A percentile compares a stretch with the other conserved stretches of the same genome.
These are phyloP conservation scores for Spatulosminthurus flaviceps DNA, from an alignment of 2,888 invertebrate species.

Conservation along the genomic window DNA sequence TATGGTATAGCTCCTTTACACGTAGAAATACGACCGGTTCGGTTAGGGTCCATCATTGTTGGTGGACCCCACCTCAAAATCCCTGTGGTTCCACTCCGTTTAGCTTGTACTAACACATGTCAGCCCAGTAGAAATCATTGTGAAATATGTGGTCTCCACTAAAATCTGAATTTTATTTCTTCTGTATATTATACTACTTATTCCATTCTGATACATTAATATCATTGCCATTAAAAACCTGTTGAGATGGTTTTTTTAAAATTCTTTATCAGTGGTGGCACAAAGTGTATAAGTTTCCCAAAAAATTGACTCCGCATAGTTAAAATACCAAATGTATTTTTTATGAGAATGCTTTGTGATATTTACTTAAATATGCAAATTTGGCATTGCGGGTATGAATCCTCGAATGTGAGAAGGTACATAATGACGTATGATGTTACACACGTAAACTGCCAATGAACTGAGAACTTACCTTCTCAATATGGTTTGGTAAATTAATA, in stretches of 20 bases:
- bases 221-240: slow-evolving; percentile 13
- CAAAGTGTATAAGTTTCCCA: no score
- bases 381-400: no score
- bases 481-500: background rate
- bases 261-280: background rate
- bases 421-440: no score
- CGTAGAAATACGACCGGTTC: slow-evolving; percentile 7
- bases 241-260: background rate
- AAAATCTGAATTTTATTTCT: slow-evolving; percentile 6
- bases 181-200: background rate
- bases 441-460: no score
- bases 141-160: background rate
- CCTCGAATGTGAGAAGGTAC: no score
- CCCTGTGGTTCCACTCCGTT: background rate
- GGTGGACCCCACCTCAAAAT: background rate
- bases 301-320: no score
- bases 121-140: background rate
- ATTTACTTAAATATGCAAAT: no score
- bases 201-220: background rate
- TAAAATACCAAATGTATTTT: no score
- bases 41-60: background rate
- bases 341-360: no score
- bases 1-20: no score
- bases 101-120: slow-evolving; percentile 9
- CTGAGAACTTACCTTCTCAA: slow-evolving; percentile 6